Evolutionary conservation across 2,797 vertebrate genomes (phyloP).

Genomic region (Sebastes jordani): DNA sequence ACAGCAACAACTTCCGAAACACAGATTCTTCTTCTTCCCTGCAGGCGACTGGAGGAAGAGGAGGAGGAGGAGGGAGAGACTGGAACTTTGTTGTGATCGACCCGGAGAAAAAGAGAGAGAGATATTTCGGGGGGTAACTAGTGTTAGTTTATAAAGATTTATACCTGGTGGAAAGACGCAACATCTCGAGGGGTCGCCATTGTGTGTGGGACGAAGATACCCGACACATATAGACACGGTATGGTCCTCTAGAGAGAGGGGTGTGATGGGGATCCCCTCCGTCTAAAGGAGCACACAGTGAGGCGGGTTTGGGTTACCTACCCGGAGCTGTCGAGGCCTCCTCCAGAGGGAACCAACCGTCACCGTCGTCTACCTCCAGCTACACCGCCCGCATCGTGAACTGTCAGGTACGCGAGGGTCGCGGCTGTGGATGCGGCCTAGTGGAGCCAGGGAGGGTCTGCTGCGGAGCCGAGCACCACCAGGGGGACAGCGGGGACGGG

Average conservation of each 20-base stretch:
- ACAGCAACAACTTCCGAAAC: conserved; percentile 64
- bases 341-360: conserved; percentile 57
- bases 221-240: conserved; percentile 43
- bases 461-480: conserved; percentile 41
- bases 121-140: conserved; percentile 30
- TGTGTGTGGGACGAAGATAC: conserved; percentile 68
- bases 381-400: conserved; percentile 23
- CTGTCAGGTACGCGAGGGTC: conserved; percentile 67
- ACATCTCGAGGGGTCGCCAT: conserved; percentile 72
- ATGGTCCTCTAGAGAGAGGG: conserved; percentile 68
- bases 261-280: conserved; percentile 71
- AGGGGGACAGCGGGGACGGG: conserved; percentile 71
- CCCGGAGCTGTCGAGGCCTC: conserved; percentile 78
- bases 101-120: conserved; percentile 48
- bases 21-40: conserved; percentile 31
- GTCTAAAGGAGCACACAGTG: conserved; percentile 64
- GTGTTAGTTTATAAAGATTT: conserved; percentile 55
- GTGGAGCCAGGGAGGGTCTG: conserved; percentile 77
- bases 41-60: conserved; percentile 8
- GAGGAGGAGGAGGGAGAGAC: conserved; percentile 42
- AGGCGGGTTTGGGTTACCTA: conserved; percentile 77
- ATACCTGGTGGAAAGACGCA: conserved; percentile 64
- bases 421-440: conserved; percentile 83
- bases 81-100: conserved; percentile 79
- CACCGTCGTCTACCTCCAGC: conserved; percentile 52